Evolutionary conservation across 2,113 vertebrate genomes (phyloP).

Genomic region (Serilophus lunatus): DNA sequence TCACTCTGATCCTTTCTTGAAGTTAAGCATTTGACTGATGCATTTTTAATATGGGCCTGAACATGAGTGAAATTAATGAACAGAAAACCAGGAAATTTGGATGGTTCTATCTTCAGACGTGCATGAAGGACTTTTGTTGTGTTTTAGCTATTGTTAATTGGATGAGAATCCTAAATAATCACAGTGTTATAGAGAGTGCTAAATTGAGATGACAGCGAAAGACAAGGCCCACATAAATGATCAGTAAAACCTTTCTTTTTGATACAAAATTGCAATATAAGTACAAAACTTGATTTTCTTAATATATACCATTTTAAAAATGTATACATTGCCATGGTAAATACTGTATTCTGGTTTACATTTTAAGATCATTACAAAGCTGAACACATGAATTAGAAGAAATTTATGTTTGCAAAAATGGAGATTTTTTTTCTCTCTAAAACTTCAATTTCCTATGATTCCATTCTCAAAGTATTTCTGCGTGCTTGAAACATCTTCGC

Average conservation of each 20-base stretch:
- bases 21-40: neutral
- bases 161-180: neutral
- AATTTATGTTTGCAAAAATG: neutral
- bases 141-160: neutral
- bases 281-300: neutral
- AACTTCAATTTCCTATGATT: neutral
- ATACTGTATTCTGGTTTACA: neutral
- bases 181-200: neutral
- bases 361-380: neutral
- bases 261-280: neutral
- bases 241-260: neutral
- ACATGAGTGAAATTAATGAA: neutral
- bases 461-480: neutral
- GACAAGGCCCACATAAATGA: neutral
- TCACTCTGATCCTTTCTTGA: neutral
- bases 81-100: neutral
- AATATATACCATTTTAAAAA: neutral
- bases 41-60: neutral
- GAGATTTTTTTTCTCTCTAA: neutral
- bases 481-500: neutral
- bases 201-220: neutral
- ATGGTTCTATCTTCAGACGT: neutral
- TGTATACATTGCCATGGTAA: neutral
- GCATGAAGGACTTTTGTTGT: neutral
- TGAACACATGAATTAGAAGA: neutral